These are phyloP conservation scores for Dromaius novaehollandiae DNA, from an alignment of 2,113 vertebrate species.

Conservation along the genomic window DNA sequence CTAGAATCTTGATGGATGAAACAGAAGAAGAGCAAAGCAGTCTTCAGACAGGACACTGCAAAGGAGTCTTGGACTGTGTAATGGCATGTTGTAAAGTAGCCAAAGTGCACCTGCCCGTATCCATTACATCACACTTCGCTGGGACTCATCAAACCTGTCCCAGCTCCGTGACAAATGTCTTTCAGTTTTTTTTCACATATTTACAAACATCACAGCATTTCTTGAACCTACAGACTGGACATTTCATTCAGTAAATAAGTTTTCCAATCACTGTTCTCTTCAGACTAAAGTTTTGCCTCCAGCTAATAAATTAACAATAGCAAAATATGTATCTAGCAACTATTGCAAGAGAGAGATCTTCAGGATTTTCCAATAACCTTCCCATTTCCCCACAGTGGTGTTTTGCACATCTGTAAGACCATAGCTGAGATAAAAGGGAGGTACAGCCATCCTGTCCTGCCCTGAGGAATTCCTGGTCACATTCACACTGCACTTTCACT, in stretches of 20 bases:
- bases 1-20: background rate
- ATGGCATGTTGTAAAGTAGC: background rate
- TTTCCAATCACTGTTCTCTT: background rate
- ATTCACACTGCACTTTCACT: background rate
- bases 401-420: too few species aligned
- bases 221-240: background rate
- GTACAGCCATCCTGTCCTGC: too few species aligned
- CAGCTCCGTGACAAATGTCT: background rate
- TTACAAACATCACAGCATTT: background rate
- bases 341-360: background rate
- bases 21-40: background rate
- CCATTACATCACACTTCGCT: background rate
- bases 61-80: background rate
- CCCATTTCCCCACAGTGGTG: background rate
- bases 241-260: background rate
- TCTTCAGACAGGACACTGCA: background rate
- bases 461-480: background rate
- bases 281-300: background rate
- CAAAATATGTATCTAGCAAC: background rate
- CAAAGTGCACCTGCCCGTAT: background rate
- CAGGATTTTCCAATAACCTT: background rate
- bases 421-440: background rate
- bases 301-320: background rate
- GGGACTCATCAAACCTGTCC: background rate
- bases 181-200: background rate